Base-by-base conservation (phyloP, 2,113 vertebrate species). In the Pseudopipra pipra region DNA sequence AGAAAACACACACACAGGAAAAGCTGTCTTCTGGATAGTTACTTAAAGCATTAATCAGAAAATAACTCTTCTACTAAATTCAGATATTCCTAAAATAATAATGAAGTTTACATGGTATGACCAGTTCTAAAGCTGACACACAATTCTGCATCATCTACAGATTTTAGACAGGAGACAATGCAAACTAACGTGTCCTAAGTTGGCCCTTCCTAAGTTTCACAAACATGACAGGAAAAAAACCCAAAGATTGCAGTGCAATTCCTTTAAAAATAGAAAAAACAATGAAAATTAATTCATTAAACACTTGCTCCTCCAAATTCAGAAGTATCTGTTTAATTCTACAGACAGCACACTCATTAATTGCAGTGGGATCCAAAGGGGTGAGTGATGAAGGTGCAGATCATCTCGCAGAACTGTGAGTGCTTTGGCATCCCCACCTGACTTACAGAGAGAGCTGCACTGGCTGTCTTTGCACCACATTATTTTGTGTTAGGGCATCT, bases 121-220 rank as follows among this genome's bases (percentile, higher is more conserved):
- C 33, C 30, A 54, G 35, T 35, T 70, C 47, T 56, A 23, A 71
- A 55, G 37, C 37, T 79, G 62, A 47, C 22, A 91, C 31, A 58
- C 22, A 85, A 44, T 24, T 44, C 33, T 73, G 25, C 59, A 73
- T n/a, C 44, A 61, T 41, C 55, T 72, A 47, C 52, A 83, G n/a
- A n/a, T 37, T 47, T 35, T 3, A 59, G 17, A 65, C 33, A 83
- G 44, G 3, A 87, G 49, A 59, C 11, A 51, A 67, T 62, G 18
- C 13, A 43, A 71, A 35, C 7, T 24, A 52, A 27, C 1, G 4
- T 0, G 0, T 58, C 46, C 46, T 41, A 51, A 65, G 25, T 1
- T 35, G 12, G 5, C 30, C 30, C 52, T 82, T 30, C 55, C 18
- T 8, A 19, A n/a, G 30, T n/a, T 82, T 78, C 65, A n/a, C 9